Conservation (phyloP, 2,113 vertebrate genomes). For the Emydocephalus ijimae region DNA sequence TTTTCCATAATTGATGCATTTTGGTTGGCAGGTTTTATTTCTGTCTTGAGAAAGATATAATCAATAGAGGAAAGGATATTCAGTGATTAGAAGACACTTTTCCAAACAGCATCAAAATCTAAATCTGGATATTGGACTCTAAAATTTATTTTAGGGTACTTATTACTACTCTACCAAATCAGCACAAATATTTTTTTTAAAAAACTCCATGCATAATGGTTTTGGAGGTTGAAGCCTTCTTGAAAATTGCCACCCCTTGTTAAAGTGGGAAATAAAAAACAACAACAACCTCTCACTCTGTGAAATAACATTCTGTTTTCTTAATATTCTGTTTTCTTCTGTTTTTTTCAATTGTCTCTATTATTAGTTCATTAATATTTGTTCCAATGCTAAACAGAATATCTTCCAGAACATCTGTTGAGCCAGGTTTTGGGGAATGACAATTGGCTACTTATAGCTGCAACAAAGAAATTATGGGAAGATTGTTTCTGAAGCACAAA, state of each 20-base stretch:
- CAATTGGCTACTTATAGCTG: constrained; percentile 73
- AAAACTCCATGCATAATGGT: constrained; percentile 15
- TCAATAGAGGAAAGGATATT: background rate
- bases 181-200: background rate
- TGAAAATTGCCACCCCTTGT: constrained; percentile 38
- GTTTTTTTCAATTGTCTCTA: constrained; percentile 54
- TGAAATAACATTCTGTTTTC: constrained; percentile 41
- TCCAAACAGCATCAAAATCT: background rate
- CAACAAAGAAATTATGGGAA: constrained; percentile 77
- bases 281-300: constrained; percentile 28
- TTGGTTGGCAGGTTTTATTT: background rate
- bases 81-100: background rate
- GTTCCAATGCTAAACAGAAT: constrained; percentile 66
- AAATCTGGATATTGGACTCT: background rate
- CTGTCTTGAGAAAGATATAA: background rate
- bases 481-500: constrained; percentile 69
- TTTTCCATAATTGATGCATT: background rate
- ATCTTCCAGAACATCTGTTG: constrained; percentile 71
- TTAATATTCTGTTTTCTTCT: constrained; percentile 38
- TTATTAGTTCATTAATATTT: constrained; percentile 73
- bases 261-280: constrained; percentile 32
- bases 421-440: constrained; percentile 69
- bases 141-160: background rate
- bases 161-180: background rate
- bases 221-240: constrained; percentile 13